A percentile compares a stretch with the other conserved stretches of the same genome.
phyloP scores from a whole-genome alignment of 2,797 vertebrate genomes.

The Enteromius viviparus region DNA sequence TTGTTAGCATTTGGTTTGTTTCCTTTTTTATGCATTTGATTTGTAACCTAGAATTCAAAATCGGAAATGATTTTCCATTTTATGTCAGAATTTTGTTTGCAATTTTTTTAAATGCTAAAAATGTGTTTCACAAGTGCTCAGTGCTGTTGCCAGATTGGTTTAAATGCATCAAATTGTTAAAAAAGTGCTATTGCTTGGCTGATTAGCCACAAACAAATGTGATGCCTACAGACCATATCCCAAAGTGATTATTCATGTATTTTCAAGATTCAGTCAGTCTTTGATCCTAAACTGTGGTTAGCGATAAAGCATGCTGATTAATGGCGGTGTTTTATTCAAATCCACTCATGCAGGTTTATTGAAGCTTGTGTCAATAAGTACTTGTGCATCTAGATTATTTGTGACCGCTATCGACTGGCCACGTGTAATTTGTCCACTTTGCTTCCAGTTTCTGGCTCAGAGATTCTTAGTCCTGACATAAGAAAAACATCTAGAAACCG shows the following conservation, averaged over 20 bases:
- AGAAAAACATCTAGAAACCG: slow-evolving; percentile 33
- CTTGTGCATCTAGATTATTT: slow-evolving; percentile 68
- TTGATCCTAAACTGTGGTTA: slow-evolving; percentile 31
- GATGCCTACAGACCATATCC: neutral
- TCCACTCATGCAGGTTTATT: slow-evolving; percentile 68
- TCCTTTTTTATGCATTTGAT: neutral
- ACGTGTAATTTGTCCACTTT: slow-evolving; percentile 65
- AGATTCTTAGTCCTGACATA: slow-evolving; percentile 16
- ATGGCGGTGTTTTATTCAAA: slow-evolving; percentile 55
- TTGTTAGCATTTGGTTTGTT: too few species aligned
- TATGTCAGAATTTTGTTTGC: neutral
- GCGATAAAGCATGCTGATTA: slow-evolving; percentile 59
- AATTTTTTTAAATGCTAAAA: neutral
- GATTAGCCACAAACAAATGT: slow-evolving; percentile 28
- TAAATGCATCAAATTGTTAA: slow-evolving; percentile 3
- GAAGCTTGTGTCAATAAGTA: slow-evolving; percentile 71
- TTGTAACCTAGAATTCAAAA: neutral
- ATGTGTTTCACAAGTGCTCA: neutral
- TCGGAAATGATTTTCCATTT: neutral
- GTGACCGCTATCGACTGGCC: slow-evolving; percentile 70
- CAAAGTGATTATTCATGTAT: slow-evolving; percentile 28
- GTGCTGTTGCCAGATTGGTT: neutral
- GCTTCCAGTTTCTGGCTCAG: slow-evolving; percentile 56
- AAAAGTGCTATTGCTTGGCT: slow-evolving; percentile 23
- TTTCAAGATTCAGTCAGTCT: neutral